A percentile compares a stretch with the other conserved stretches of the same genome.
These are phyloP conservation scores for Heliconius melpomene DNA, from an alignment of 1,140 invertebrate genomes.

Conservation along the genomic window DNA sequence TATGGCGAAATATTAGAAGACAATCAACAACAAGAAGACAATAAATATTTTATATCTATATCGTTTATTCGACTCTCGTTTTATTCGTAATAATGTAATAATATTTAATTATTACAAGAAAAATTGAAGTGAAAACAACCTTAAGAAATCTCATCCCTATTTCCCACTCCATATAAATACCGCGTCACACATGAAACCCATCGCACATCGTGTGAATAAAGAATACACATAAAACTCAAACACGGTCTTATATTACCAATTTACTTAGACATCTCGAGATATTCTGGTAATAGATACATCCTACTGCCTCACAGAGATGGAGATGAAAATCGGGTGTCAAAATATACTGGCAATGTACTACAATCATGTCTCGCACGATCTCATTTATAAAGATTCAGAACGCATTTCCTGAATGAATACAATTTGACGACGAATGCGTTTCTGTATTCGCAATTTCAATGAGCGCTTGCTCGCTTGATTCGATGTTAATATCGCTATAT, in stretches of 20 bases:
- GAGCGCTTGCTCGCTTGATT: conserved; percentile 57
- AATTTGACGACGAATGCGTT: conserved; percentile 76
- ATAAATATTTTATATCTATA: too few species aligned
- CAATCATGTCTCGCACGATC: conserved; percentile 60
- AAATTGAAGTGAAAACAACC: not conserved
- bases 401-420: conserved; percentile 74
- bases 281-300: conserved; percentile 40
- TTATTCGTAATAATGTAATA: not conserved
- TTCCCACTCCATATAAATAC: conserved; percentile 45
- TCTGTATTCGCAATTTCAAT: conserved; percentile 70
- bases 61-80: not conserved
- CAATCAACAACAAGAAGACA: too few species aligned
- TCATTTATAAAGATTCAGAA: conserved; percentile 77
- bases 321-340: conserved; percentile 39
- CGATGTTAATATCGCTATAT: conserved; percentile 63
- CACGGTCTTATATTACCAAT: conserved; percentile 55
- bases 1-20: too few species aligned
- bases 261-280: conserved; percentile 50
- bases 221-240: conserved; percentile 63
- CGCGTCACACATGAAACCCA: conserved; percentile 44
- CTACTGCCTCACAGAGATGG: conserved; percentile 32
- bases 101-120: not conserved
- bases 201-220: conserved; percentile 63
- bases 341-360: conserved; percentile 46
- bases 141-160: not conserved